These are phyloP conservation scores for Trachelus iudaicus DNA, from an alignment of 2,888 invertebrate species.

Conservation along the genomic window DNA sequence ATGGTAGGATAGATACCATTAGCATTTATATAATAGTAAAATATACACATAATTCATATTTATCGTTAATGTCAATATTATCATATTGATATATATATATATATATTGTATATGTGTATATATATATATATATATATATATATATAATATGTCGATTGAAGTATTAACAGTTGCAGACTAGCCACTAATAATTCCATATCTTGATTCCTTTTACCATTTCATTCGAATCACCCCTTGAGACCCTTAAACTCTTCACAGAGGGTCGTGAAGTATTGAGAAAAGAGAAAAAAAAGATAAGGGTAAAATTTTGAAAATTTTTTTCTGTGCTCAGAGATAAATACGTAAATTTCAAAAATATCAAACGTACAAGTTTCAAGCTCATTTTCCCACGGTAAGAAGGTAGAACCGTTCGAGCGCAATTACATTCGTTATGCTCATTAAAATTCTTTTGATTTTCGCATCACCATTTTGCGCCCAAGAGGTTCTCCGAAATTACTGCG, in stretches of 20 bases:
- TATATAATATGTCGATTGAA: slow-evolving; percentile 45
- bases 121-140: slow-evolving; percentile 6
- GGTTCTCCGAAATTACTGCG: background rate
- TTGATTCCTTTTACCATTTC: slow-evolving; percentile 8
- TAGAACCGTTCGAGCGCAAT: background rate
- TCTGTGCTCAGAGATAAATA: background rate
- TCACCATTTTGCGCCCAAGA: background rate
- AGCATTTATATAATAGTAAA: slow-evolving; percentile 48
- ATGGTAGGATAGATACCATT: slow-evolving; percentile 32
- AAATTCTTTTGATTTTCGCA: background rate
- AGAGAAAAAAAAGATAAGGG: background rate
- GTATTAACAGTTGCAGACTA: slow-evolving; percentile 53
- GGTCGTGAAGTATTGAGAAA: background rate
- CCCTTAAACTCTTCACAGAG: slow-evolving; percentile 34
- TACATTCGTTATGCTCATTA: background rate
- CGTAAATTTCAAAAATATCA: background rate
- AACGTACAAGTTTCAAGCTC: background rate
- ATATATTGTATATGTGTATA: too few species aligned
- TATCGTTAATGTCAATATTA: slow-evolving; percentile 45
- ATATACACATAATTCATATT: slow-evolving; percentile 57
- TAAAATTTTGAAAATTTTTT: background rate
- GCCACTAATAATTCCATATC: slow-evolving; percentile 40
- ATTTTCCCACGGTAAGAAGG: background rate
- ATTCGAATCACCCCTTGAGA: slow-evolving; percentile 19
- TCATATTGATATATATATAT: slow-evolving; percentile 42